phyloP scores from a whole-genome alignment of 2,888 invertebrate species.

The Pyrrhosoma nymphula region DNA sequence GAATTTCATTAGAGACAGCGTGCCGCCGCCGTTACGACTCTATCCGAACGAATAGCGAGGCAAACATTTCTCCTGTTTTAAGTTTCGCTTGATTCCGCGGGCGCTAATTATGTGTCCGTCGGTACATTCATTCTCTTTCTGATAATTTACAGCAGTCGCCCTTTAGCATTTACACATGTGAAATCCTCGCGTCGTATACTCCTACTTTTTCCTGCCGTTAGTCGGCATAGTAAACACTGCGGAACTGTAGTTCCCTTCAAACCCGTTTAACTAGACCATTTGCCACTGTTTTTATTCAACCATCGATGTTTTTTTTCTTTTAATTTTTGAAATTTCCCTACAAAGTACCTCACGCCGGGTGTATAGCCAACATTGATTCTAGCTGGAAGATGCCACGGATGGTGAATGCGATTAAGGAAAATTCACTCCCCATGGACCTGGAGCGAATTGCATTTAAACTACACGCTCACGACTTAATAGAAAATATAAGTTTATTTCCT shows the following conservation, averaged over 20 bases:
- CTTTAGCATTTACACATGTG: neutral
- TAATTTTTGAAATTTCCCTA: slow-evolving; percentile 19
- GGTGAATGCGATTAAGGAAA: slow-evolving; percentile 10
- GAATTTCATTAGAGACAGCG: neutral
- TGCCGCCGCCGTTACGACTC: neutral
- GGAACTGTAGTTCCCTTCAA: neutral
- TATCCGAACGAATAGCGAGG: neutral
- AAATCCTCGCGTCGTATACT: neutral
- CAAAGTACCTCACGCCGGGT: slow-evolving; percentile 15
- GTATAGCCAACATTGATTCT: neutral
- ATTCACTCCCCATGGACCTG: neutral
- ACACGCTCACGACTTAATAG: neutral
- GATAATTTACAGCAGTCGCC: neutral
- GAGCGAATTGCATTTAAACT: slow-evolving; percentile 12
- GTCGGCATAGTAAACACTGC: neutral
- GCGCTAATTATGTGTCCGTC: slow-evolving; percentile 16
- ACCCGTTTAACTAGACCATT: slow-evolving; percentile 16
- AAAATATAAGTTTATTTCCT: slow-evolving; percentile 1
- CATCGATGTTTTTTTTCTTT: neutral
- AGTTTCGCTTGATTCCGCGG: neutral
- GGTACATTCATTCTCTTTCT: neutral
- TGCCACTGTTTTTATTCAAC: neutral
- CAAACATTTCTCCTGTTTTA: neutral
- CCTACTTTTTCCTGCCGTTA: neutral
- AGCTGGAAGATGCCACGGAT: neutral